Percentiles rank a stretch among this genome's conserved stretches.
These are phyloP conservation scores for Gymnoscopelus braueri DNA, from an alignment of 2,797 vertebrate genomes.

Conservation along the genomic window DNA sequence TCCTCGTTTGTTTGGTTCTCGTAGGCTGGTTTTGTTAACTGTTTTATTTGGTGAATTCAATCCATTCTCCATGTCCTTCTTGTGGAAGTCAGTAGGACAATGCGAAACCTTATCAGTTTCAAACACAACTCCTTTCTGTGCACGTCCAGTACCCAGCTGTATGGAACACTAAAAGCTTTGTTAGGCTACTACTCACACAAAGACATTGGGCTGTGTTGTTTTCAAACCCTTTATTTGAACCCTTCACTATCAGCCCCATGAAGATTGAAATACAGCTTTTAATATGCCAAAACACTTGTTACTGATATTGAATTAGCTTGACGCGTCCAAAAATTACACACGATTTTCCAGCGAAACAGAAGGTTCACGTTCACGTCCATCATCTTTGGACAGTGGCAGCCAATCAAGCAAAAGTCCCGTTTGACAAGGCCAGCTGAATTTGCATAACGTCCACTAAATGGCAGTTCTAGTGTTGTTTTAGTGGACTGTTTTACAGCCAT, in stretches of 20 bases:
- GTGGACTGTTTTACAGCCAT: slow-evolving; percentile 41
- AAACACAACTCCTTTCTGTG: slow-evolving; percentile 13
- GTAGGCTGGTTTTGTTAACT: no score
- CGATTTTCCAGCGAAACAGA: slow-evolving; percentile 48
- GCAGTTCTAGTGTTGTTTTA: slow-evolving; percentile 45
- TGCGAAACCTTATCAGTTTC: slow-evolving; percentile 8
- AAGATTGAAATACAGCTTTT: slow-evolving; percentile 55
- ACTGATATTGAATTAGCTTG: slow-evolving; percentile 51
- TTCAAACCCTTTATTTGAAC: slow-evolving; percentile 58
- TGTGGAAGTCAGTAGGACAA: no score
- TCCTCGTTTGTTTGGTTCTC: no score
- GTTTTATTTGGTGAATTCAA: no score
- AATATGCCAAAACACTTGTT: slow-evolving; percentile 46
- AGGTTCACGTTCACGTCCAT: slow-evolving; percentile 35
- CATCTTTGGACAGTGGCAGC: slow-evolving; percentile 34
- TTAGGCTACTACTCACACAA: slow-evolving; percentile 13
- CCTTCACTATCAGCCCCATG: slow-evolving; percentile 44
- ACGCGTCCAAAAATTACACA: slow-evolving; percentile 62
- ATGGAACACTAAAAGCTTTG: slow-evolving; percentile 54
- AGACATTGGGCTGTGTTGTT: slow-evolving; percentile 24
- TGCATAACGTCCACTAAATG: slow-evolving; percentile 39
- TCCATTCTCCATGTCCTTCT: no score
- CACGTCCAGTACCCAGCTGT: slow-evolving; percentile 30
- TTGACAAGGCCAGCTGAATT: slow-evolving; percentile 51
- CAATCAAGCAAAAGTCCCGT: slow-evolving; percentile 39